phyloP scores from a whole-genome alignment of 2,797 vertebrate species.

The Zalophus californianus region DNA sequence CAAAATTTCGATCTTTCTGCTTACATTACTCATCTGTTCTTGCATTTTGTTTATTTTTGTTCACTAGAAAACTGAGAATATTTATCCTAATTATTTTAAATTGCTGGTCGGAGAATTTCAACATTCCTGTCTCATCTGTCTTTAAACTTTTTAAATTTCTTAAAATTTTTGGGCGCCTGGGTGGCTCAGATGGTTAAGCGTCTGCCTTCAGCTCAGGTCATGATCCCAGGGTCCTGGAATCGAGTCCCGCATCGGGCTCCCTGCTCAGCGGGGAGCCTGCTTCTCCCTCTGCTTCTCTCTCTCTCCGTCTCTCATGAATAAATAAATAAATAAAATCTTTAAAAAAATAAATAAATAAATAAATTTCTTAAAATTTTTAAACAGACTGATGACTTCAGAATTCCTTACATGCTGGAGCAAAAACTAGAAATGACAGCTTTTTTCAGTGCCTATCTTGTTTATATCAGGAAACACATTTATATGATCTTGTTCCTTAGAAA shows the following conservation, averaged over 20 bases:
- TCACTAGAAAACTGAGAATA: not conserved
- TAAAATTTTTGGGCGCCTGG: too few relatives aligned
- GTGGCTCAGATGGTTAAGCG: too few relatives aligned
- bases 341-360: too few relatives aligned
- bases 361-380: not conserved
- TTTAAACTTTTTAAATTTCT: not conserved
- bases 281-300: too few relatives aligned
- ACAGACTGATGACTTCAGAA: not conserved
- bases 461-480: not conserved
- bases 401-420: not conserved
- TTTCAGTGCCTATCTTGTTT: not conserved
- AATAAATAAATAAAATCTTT: too few relatives aligned
- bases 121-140: not conserved
- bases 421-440: not conserved
- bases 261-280: too few relatives aligned
- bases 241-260: too few relatives aligned
- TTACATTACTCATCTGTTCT: not conserved
- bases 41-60: not conserved
- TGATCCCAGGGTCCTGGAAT: too few relatives aligned
- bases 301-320: too few relatives aligned
- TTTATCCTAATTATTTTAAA: constrained; percentile 2
- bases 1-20: not conserved
- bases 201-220: too few relatives aligned
- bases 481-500: not conserved
- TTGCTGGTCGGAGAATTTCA: not conserved